Base-by-base conservation (phyloP, 2,113 vertebrate species). In the Salvelinus namaycush region DNA sequence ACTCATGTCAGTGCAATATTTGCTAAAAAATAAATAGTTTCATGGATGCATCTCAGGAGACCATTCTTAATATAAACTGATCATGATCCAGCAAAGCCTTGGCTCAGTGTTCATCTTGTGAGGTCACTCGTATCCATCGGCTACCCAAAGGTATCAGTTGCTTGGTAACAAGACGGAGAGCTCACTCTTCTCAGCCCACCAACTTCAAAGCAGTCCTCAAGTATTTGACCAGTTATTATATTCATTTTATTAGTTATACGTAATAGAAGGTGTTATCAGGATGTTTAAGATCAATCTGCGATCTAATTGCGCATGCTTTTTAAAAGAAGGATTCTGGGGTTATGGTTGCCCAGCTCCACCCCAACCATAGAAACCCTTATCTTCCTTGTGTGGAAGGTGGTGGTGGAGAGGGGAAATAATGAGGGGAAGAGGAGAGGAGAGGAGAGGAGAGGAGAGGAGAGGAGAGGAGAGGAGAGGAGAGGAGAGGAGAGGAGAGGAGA, bases 231-330 rank as follows among this genome's bases (percentile, higher is more conserved):
- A 79, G 84, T 85, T 84, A 88, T 84, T 90, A 76, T 78, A 87
- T 87, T 85, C 87, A 85, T 87, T 85, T 77, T 80, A 90, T 90
- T 90, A 89, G 90, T 90, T 90, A 84, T 87, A 88, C 85, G 87
- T 87, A 85, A 86, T 86, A 81, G 76, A 78, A 85, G 86, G 79
- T 84, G 82, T 90, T 89, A 84, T 73, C 75, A 83, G 87, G 90
- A 76, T 87, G 39, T 44, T 44, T 44, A 11, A 44, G 39, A 12
- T 9, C 39, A 87, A 92, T 90, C 87, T 88, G 86, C 89, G 90
- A 90, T 90, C 88, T 87, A 88, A 87, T 91, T 92, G 88, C 84
- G 86, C 89, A 91, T 86, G 76, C 82, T 57, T 82, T 78, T 87
- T 87, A 87, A 87, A 90, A 88, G 86, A 88, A 54, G 64, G 9